phyloP scores from a whole-genome alignment of 2,113 vertebrate genomes.

The Neopipo cinnamomea region DNA sequence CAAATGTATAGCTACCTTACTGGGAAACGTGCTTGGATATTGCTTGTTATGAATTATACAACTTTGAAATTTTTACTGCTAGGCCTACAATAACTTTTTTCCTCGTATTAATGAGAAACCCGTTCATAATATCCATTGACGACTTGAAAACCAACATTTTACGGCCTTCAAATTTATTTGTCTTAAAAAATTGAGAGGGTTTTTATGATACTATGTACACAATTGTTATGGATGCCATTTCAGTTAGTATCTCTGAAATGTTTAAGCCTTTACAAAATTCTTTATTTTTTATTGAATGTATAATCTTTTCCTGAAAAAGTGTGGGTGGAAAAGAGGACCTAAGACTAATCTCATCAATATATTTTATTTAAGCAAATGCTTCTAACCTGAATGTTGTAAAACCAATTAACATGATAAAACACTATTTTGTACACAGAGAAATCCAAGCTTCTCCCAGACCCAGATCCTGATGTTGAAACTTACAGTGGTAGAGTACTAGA shows the following conservation, averaged over 20 bases:
- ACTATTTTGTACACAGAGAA: conserved; percentile 79
- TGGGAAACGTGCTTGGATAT: conserved; percentile 3
- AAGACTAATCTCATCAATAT: neutral
- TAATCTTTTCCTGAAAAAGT: neutral
- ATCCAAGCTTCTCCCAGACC: conserved; percentile 80
- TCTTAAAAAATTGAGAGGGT: neutral
- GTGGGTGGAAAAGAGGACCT: conserved; percentile 15
- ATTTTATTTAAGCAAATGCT: conserved; percentile 51
- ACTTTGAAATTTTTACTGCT: neutral
- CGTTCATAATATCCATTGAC: neutral
- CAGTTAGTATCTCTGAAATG: conserved; percentile 2
- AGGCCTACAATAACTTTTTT: neutral
- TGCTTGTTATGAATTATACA: neutral
- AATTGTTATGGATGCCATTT: neutral
- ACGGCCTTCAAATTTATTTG: neutral
- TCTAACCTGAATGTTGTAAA: conserved; percentile 60
- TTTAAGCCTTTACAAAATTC: neutral
- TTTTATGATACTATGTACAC: neutral
- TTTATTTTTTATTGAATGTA: neutral
- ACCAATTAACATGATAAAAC: conserved; percentile 64
- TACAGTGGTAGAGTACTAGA: conserved; percentile 85
- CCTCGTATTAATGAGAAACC: neutral
- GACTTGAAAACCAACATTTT: neutral
- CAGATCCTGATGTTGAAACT: conserved; percentile 79
- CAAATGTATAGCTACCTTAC: neutral